Conservation (phyloP, 2,113 vertebrate species). For the Gila orcuttii region DNA sequence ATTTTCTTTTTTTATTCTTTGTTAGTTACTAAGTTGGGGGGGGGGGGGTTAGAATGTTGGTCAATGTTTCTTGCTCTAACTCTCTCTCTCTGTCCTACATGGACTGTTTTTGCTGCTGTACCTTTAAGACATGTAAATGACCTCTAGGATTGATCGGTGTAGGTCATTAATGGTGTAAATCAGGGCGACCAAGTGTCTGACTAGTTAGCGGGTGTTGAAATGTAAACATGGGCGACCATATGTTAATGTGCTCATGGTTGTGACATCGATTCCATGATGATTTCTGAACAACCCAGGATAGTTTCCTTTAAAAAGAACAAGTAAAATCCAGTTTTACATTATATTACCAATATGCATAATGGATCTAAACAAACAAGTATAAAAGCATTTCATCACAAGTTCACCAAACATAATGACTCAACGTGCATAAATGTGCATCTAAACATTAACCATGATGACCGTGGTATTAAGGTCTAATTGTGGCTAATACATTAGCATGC, state of each 20-base stretch:
- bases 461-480: constrained; percentile 5
- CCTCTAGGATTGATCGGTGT: background rate
- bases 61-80: no score
- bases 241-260: background rate
- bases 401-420: background rate
- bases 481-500: constrained; percentile 17
- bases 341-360: background rate
- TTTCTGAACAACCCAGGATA: background rate
- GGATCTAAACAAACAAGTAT: background rate
- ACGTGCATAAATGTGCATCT: background rate
- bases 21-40: no score
- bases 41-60: no score
- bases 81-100: background rate
- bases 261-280: background rate
- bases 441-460: constrained; percentile 5
- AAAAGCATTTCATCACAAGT: background rate
- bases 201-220: background rate
- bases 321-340: background rate
- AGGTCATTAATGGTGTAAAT: background rate
- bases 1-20: no score
- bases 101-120: no score
- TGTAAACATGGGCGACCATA: background rate
- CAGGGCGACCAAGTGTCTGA: background rate
- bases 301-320: background rate
- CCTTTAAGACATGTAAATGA: no score